phyloP scores from a whole-genome alignment of 2,888 invertebrate genomes.

The Malthinus flaveolus region DNA sequence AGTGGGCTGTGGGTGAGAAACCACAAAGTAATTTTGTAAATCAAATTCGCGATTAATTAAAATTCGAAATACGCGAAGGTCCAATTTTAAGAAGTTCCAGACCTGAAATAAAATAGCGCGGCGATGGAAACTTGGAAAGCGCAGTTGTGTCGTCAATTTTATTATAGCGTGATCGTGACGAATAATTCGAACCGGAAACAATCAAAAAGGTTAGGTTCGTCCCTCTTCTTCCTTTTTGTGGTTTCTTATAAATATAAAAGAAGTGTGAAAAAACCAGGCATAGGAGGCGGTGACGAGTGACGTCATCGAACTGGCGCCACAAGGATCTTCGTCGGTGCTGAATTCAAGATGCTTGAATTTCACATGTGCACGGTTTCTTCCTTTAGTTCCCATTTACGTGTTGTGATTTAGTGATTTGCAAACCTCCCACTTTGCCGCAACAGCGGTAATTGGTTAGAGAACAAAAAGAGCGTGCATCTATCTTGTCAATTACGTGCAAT shows the following conservation, averaged over 20 bases:
- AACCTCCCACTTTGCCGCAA: conserved; percentile 33
- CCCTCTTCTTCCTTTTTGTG: conserved; percentile 3
- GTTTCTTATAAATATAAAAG: conserved; percentile 23
- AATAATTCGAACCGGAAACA: conserved; percentile 5
- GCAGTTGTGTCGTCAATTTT: too few relatives aligned
- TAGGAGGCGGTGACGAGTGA: conserved; percentile 30
- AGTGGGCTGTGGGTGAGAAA: too few relatives aligned
- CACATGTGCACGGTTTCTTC: conserved; percentile 27
- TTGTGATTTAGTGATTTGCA: conserved; percentile 36
- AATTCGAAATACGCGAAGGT: too few relatives aligned
- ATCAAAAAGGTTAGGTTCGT: neutral
- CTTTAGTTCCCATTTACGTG: conserved; percentile 26
- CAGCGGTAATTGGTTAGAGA: conserved; percentile 27
- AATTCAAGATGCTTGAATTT: conserved; percentile 34
- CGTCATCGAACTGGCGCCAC: conserved; percentile 32
- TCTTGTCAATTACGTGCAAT: conserved; percentile 50
- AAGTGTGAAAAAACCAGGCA: conserved; percentile 31
- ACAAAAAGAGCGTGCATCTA: conserved; percentile 38
- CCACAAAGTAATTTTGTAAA: too few relatives aligned
- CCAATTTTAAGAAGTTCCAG: too few relatives aligned
- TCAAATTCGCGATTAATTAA: too few relatives aligned
- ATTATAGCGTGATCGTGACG: too few relatives aligned
- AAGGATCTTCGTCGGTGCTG: conserved; percentile 28
- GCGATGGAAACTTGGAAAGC: too few relatives aligned
- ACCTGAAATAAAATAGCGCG: too few relatives aligned